phyloP scores from a whole-genome alignment of 2,888 invertebrate genomes.

The Diaprepes abbreviatus region DNA sequence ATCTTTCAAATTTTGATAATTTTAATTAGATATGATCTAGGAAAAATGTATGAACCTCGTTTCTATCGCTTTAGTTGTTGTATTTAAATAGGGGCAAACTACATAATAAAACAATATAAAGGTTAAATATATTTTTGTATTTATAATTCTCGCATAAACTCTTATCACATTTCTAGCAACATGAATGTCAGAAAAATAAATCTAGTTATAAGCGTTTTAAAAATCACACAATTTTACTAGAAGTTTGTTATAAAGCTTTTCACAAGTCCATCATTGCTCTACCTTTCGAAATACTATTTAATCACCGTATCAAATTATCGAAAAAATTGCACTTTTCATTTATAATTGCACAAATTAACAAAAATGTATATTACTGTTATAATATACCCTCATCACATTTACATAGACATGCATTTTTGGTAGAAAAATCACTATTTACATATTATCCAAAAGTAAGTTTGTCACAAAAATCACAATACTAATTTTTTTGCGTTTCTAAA shows the following conservation, averaged over 20 bases:
- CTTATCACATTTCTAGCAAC: background rate
- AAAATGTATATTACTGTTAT: background rate
- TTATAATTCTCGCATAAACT: background rate
- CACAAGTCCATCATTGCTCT: background rate
- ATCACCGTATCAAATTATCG: background rate
- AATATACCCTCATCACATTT: slow-evolving; percentile 5
- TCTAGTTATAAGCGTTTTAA: slow-evolving; percentile 11
- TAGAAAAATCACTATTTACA: slow-evolving; percentile 11
- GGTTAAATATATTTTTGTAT: slow-evolving; percentile 1
- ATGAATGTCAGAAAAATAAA: background rate
- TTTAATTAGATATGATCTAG: too few relatives aligned
- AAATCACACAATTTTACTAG: slow-evolving; percentile 20
- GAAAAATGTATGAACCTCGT: too few relatives aligned
- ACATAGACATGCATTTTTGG: slow-evolving; percentile 1
- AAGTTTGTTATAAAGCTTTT: slow-evolving; percentile 4
- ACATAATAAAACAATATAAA: background rate
- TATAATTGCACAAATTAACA: slow-evolving; percentile 31
- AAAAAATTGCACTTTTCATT: slow-evolving; percentile 21
- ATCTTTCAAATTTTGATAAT: too few relatives aligned
- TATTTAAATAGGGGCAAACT: background rate
- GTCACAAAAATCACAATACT: slow-evolving; percentile 2
- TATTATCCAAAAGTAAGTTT: slow-evolving; percentile 10
- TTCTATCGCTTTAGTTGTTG: too few relatives aligned
- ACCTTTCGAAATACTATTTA: background rate
- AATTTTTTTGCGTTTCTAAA: slow-evolving; percentile 17